Percentiles rank a stretch among this genome's conserved stretches.
phyloP scores from a whole-genome alignment of 1,140 invertebrate species.

The Glomeris maerens region DNA sequence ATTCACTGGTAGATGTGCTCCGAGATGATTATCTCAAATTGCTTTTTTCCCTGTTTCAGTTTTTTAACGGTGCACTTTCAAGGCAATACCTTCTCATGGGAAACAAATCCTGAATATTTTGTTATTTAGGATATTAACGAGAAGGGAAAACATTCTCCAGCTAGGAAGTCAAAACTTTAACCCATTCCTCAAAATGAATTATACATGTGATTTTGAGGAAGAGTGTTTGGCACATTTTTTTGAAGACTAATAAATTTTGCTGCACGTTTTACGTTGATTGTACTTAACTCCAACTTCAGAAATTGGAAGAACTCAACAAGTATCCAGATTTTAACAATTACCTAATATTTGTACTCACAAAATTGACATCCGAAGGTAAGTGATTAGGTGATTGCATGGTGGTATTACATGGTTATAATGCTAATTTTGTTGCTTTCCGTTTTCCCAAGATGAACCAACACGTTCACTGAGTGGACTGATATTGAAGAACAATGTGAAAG shows the following conservation, averaged over 20 bases:
- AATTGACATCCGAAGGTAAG: conserved; percentile 72
- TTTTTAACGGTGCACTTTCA: too few species aligned
- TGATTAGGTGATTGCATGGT: conserved; percentile 9
- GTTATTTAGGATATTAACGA: too few species aligned
- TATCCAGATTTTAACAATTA: conserved; percentile 99
- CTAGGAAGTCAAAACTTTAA: too few species aligned
- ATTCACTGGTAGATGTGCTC: too few species aligned
- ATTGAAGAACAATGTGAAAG: conserved; percentile 95
- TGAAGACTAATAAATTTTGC: neutral
- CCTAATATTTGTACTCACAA: conserved; percentile 93
- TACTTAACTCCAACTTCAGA: conserved; percentile 40
- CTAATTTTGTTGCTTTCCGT: conserved; percentile 5
- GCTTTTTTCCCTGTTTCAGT: too few species aligned
- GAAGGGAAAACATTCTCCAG: too few species aligned
- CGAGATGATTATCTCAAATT: too few species aligned
- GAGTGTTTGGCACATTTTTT: neutral
- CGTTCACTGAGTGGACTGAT: conserved; percentile 93
- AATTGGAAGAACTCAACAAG: conserved; percentile 95
- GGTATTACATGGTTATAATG: neutral
- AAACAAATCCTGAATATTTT: too few species aligned
- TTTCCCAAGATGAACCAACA: conserved; percentile 71
- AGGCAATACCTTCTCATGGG: too few species aligned
- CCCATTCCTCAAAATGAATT: too few species aligned
- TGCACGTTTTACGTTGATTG: conserved; percentile 14
- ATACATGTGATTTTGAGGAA: too few species aligned